Percentiles rank a stretch among this genome's conserved stretches.
These are phyloP conservation scores for Meandrina meandrites DNA, from an alignment of 92 coral and sea anemone species.

Conservation along the genomic window DNA sequence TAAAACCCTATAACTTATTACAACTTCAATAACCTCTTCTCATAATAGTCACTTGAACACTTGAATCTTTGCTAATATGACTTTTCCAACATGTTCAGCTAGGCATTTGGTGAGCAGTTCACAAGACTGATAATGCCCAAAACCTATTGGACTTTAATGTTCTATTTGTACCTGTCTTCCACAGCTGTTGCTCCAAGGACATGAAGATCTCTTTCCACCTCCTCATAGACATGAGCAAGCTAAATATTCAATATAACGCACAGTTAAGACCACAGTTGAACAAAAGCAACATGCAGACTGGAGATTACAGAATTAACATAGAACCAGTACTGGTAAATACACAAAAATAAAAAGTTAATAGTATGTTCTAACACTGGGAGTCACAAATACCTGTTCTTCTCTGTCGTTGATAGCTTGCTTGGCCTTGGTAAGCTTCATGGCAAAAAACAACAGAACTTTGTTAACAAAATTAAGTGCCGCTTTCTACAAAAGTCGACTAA, in stretches of 20 bases:
- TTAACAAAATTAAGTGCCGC: too few species aligned
- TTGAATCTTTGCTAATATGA: too few species aligned
- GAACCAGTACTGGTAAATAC: neutral
- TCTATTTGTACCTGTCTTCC: constrained; percentile 78
- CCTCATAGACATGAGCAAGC: constrained; percentile 94
- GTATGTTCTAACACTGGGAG: neutral
- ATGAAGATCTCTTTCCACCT: constrained; percentile 80
- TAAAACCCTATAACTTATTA: too few species aligned
- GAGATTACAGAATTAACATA: neutral
- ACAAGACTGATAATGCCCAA: too few species aligned
- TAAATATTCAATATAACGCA: constrained; percentile 17
- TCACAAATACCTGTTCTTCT: constrained; percentile 76
- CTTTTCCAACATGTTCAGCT: too few species aligned
- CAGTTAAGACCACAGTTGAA: neutral
- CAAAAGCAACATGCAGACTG: neutral
- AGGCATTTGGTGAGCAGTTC: too few species aligned
- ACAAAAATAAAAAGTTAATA: too few species aligned
- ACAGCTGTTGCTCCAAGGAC: constrained; percentile 97
- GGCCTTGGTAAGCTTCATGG: constrained; percentile 73
- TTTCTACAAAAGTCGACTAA: too few species aligned
- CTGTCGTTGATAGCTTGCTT: constrained; percentile 91
- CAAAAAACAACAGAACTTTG: neutral
- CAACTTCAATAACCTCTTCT: too few species aligned
- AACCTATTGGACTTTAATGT: too few species aligned
- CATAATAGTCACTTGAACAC: too few species aligned